phyloP scores from a whole-genome alignment of 2,888 invertebrate species.

The Xestia xanthographa region DNA sequence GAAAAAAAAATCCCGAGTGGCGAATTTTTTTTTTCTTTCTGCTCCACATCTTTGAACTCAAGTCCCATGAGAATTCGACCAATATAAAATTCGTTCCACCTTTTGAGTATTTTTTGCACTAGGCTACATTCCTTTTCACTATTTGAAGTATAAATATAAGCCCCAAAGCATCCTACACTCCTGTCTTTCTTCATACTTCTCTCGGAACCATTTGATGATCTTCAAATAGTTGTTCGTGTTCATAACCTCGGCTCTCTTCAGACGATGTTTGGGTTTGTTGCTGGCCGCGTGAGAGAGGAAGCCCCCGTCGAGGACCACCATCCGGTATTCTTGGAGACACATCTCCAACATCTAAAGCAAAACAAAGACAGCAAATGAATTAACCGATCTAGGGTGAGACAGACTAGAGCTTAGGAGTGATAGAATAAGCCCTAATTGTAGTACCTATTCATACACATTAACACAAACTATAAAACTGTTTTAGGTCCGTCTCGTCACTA shows the following conservation, averaged over 20 bases:
- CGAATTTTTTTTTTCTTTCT: neutral
- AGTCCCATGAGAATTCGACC: neutral
- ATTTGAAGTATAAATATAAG: neutral
- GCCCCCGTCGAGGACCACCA: constrained; percentile 93
- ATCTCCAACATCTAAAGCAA: constrained; percentile 93
- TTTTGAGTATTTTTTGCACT: neutral
- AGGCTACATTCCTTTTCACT: neutral
- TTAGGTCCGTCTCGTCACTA: too few relatives aligned
- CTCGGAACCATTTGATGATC: constrained; percentile 85
- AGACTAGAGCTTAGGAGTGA: neutral
- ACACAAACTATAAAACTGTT: too few relatives aligned
- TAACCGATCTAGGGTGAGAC: neutral
- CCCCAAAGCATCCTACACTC: constrained; percentile 82
- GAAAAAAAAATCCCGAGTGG: too few relatives aligned
- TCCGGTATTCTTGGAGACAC: constrained; percentile 93
- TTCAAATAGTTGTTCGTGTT: constrained; percentile 88
- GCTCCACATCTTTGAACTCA: neutral
- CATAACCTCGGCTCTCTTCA: constrained; percentile 74
- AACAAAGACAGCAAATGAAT: neutral
- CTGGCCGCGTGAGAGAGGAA: constrained; percentile 92
- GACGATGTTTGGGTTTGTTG: constrained; percentile 74
- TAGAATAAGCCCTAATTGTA: too few relatives aligned
- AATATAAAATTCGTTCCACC: neutral
- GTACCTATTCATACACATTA: too few relatives aligned
- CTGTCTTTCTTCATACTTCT: constrained; percentile 86